Conservation (phyloP, 2,797 vertebrate species). For the Neosilurus mollespiculum region DNA sequence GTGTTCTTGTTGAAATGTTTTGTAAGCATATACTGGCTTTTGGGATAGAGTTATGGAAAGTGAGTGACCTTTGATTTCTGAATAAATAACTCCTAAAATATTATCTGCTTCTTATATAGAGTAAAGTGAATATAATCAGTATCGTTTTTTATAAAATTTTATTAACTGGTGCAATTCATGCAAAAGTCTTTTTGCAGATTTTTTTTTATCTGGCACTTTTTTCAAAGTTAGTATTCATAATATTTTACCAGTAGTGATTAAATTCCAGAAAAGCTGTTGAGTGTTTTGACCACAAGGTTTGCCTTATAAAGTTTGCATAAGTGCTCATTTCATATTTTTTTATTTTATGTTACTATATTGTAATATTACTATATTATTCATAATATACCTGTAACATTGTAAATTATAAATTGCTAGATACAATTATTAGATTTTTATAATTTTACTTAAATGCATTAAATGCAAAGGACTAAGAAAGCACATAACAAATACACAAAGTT, state of each 20-base stretch:
- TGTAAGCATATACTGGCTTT: neutral
- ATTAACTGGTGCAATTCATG: neutral
- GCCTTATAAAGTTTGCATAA: neutral
- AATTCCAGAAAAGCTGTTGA: too few species aligned
- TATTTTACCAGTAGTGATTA: neutral
- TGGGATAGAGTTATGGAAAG: neutral
- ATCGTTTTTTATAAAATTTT: neutral
- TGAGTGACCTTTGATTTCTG: neutral
- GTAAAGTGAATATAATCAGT: neutral
- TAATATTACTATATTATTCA: too few species aligned
- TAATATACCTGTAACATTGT: too few species aligned
- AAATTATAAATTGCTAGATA: too few species aligned
- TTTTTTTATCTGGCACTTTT: neutral
- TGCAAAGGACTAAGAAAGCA: too few species aligned
- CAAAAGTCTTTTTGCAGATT: too few species aligned
- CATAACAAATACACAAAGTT: too few species aligned
- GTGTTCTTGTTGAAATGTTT: constrained; percentile 1
- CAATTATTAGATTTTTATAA: too few species aligned
- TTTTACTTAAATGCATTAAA: too few species aligned
- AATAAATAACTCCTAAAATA: neutral
- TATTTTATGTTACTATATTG: too few species aligned
- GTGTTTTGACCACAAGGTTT: neutral
- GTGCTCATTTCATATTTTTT: neutral
- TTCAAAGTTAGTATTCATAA: neutral
- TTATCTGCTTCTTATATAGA: neutral